Evolutionary conservation across 2,797 vertebrate species (phyloP).

Genomic region (Heteromormyrus szaboi): DNA sequence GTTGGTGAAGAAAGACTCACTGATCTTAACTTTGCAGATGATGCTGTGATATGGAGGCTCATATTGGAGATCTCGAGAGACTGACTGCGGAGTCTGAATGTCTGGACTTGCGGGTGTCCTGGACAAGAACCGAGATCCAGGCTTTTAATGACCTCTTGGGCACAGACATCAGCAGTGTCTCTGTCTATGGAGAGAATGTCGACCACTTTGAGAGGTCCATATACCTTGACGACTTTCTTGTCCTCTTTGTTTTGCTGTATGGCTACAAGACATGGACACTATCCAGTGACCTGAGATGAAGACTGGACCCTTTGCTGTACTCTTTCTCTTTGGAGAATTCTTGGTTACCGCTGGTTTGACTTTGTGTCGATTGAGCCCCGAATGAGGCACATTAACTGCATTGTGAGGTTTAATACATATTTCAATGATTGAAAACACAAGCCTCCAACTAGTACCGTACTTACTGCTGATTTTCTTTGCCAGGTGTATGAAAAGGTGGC

Average conservation of each 20-base stretch:
- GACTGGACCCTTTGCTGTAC: not conserved
- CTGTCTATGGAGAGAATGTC: not conserved
- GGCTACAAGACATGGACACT: not conserved
- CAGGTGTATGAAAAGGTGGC: conserved; percentile 98
- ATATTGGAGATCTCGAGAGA: not conserved
- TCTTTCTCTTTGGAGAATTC: not conserved
- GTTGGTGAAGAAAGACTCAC: too few species aligned
- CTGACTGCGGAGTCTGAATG: not conserved
- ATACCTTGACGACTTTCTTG: not conserved
- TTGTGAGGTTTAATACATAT: not conserved
- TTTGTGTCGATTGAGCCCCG: not conserved
- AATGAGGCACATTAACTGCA: not conserved
- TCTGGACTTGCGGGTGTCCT: not conserved
- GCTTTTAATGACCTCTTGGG: not conserved
- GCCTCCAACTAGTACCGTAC: not conserved
- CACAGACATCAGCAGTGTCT: not conserved
- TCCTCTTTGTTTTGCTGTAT: not conserved
- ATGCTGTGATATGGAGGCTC: not conserved
- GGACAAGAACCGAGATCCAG: not conserved
- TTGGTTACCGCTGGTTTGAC: not conserved
- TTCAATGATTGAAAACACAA: not conserved
- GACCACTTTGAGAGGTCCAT: not conserved
- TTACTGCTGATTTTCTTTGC: conserved; percentile 24
- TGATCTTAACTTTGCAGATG: not conserved
- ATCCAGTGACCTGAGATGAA: not conserved